Evolutionary conservation across 2,113 vertebrate species (phyloP).

Genomic region (Nettapus auritus): DNA sequence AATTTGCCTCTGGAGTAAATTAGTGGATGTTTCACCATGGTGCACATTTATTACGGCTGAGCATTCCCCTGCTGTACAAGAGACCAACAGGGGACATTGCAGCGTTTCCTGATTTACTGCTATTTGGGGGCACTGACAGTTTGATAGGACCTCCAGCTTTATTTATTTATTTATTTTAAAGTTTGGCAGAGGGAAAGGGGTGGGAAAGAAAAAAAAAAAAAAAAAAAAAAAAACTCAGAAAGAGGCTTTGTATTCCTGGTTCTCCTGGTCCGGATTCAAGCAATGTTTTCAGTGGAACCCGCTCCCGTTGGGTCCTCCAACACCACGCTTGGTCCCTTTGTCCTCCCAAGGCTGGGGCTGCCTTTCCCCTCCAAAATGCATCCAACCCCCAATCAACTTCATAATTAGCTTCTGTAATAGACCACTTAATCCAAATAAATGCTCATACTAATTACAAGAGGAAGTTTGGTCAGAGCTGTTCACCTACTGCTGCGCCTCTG

Average conservation of each 20-base stretch:
- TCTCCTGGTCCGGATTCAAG: constrained; percentile 61
- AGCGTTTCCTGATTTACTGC: neutral
- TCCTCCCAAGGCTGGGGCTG: constrained; percentile 70
- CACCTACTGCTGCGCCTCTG: constrained; percentile 58
- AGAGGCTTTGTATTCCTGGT: constrained; percentile 36
- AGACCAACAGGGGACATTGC: neutral
- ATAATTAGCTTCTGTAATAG: constrained; percentile 82
- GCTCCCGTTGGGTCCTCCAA: constrained; percentile 12
- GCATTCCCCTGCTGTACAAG: neutral
- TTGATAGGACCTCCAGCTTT: neutral
- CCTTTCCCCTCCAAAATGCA: constrained; percentile 66
- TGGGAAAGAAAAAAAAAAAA: constrained; percentile 10
- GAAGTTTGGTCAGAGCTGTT: constrained; percentile 62
- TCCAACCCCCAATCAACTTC: constrained; percentile 73
- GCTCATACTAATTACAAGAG: constrained; percentile 76
- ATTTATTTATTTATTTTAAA: neutral
- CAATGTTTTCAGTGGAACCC: constrained; percentile 51
- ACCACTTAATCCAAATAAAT: constrained; percentile 72
- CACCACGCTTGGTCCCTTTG: constrained; percentile 64
- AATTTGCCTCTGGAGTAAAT: constrained; percentile 6
- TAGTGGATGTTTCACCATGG: neutral
- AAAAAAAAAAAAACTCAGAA: constrained; percentile 8
- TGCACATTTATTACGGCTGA: neutral
- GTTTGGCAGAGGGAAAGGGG: neutral
- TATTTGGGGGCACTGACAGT: neutral